phyloP scores from a whole-genome alignment of 1,140 invertebrate genomes.

The Lamellibrachia luymesi region DNA sequence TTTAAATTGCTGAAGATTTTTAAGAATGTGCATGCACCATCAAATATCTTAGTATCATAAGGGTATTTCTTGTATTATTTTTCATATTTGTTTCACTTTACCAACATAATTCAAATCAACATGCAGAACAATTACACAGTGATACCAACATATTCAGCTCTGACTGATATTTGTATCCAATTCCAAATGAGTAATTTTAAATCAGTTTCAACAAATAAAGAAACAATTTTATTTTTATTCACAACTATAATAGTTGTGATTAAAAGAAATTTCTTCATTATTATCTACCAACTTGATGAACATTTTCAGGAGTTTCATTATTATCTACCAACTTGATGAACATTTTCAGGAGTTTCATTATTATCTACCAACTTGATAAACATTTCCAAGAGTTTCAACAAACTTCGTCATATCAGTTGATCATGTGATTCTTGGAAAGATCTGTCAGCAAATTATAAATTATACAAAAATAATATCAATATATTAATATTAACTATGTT shows the following conservation, averaged over 20 bases:
- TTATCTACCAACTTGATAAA: no score
- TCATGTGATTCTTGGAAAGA: no score
- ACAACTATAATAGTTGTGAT: no score
- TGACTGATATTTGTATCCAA: not conserved
- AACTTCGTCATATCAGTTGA: no score
- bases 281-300: no score
- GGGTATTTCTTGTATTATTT: not conserved
- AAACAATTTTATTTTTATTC: no score
- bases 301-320: no score
- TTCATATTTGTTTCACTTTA: not conserved
- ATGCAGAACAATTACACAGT: not conserved
- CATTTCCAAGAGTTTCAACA: no score
- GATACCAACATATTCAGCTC: not conserved
- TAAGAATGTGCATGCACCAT: not conserved
- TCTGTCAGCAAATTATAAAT: not conserved
- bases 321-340: no score
- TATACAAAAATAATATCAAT: not conserved
- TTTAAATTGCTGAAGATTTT: not conserved
- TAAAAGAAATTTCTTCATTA: no score
- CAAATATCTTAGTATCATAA: not conserved
- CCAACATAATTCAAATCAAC: not conserved
- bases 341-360: no score
- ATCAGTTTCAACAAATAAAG: no score
- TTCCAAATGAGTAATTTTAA: not conserved
- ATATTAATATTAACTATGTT: not conserved